Percentiles rank a stretch among this genome's conserved stretches.
Conservation (phyloP, 2,888 invertebrate species). For the Junonia oenone region DNA sequence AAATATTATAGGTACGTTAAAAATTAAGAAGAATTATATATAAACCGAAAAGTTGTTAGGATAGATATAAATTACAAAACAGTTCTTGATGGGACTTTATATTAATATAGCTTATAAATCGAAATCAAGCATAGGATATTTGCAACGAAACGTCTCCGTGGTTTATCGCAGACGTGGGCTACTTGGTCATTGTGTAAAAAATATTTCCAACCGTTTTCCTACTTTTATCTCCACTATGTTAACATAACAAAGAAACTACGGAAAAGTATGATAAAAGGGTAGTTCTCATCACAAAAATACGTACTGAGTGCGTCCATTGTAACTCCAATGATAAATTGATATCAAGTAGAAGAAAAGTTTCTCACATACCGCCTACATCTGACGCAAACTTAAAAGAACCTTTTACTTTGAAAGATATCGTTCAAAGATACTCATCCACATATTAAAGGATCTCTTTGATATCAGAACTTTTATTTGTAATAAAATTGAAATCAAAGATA, state of each 20-base stretch:
- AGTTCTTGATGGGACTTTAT: too few species aligned
- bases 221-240: not conserved
- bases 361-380: not conserved
- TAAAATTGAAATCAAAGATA: not conserved
- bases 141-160: too few species aligned
- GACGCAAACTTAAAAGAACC: not conserved
- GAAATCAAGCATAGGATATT: too few species aligned
- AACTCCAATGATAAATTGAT: slow-evolving; percentile 9
- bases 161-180: too few species aligned
- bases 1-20: too few species aligned
- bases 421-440: not conserved
- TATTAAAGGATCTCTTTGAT: not conserved
- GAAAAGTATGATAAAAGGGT: not conserved
- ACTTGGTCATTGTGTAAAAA: too few species aligned
- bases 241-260: not conserved
- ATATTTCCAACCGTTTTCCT: too few species aligned
- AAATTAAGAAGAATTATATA: too few species aligned
- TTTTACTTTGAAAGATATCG: not conserved
- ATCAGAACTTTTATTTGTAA: not conserved
- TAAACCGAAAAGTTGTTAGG: too few species aligned
- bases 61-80: too few species aligned
- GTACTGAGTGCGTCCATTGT: slow-evolving; percentile 1
- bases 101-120: too few species aligned
- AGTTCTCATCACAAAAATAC: not conserved
- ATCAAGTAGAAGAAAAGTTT: not conserved